Evolutionary conservation across 2,113 vertebrate genomes (phyloP).

Genomic region (human (Homo sapiens)): GRCh38 chr21:39913001-39913500

Average conservation of each 20-base stretch:
- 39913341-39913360: rapidly evolving
- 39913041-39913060: rapidly evolving
- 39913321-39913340: neutral
- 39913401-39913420: rapidly evolving
- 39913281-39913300: neutral
- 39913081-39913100: neutral
- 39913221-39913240: neutral
- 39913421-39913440: rapidly evolving
- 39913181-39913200: neutral
- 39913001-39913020: too few relatives aligned
- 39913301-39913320: neutral
- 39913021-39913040: neutral
- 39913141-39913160: neutral
- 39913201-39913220: neutral
- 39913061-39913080: rapidly evolving
- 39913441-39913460: neutral
- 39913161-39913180: neutral
- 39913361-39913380: neutral
- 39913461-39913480: rapidly evolving
- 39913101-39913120: neutral
- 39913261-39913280: rapidly evolving
- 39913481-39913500: rapidly evolving
- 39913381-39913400: neutral
- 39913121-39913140: neutral
- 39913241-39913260: neutral